Percentiles rank a stretch among this genome's conserved stretches.
These are phyloP conservation scores for Schlechtendalia chinensis DNA, from an alignment of 1,140 invertebrate species.

Conservation along the genomic window DNA sequence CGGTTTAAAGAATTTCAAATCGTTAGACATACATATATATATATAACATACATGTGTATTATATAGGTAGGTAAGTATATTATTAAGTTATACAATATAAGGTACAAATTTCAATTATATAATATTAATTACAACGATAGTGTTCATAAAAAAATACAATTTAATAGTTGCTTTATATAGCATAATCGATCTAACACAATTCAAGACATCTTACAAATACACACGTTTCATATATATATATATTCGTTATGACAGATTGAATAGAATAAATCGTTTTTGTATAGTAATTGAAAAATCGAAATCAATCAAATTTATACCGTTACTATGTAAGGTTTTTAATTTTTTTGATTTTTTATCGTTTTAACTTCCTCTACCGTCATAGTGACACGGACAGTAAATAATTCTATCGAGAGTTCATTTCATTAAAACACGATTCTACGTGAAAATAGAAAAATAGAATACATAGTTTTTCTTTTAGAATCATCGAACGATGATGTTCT, in stretches of 20 bases:
- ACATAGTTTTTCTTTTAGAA: not conserved
- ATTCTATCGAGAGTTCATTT: too few relatives aligned
- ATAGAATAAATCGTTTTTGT: conserved; percentile 10
- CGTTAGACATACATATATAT: too few relatives aligned
- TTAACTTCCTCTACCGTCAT: too few relatives aligned
- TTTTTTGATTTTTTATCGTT: too few relatives aligned
- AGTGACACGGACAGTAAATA: too few relatives aligned
- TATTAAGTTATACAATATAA: conserved; percentile 1
- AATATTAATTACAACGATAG: conserved; percentile 21
- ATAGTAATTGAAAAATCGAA: conserved; percentile 3
- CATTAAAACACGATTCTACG: too few relatives aligned
- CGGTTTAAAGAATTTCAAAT: not conserved
- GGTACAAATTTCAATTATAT: conserved; percentile 33
- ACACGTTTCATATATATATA: not conserved
- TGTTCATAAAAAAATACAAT: conserved; percentile 38
- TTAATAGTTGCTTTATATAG: conserved; percentile 20
- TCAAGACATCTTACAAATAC: conserved; percentile 15
- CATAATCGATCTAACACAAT: conserved; percentile 10
- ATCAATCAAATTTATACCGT: not conserved
- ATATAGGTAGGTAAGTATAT: too few relatives aligned
- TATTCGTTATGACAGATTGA: not conserved
- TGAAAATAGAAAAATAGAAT: too few relatives aligned
- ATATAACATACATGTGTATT: not conserved
- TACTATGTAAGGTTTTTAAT: too few relatives aligned
- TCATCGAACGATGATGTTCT: too few relatives aligned